These are phyloP conservation scores for Malaclemys terrapin DNA, from an alignment of 2,113 vertebrate species.

Conservation along the genomic window DNA sequence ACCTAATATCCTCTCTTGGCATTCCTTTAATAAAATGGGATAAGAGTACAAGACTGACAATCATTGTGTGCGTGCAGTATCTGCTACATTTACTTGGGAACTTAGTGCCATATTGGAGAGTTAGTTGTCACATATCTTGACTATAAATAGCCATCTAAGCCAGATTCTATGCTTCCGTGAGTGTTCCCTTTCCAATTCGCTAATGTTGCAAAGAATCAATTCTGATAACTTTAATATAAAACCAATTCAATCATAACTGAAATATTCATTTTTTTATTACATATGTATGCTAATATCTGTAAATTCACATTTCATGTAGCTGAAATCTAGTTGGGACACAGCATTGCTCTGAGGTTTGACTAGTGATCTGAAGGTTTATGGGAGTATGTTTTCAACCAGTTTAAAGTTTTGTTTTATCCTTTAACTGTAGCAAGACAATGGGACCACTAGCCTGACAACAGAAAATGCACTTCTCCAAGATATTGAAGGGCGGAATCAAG, in stretches of 20 bases:
- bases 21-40: not conserved
- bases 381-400: conserved; percentile 29
- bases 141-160: not conserved
- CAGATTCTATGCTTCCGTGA: not conserved
- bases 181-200: not conserved
- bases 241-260: not conserved
- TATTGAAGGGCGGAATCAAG: conserved; percentile 88
- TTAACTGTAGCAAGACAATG: conserved; percentile 85
- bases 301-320: not conserved
- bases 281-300: not conserved
- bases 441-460: conserved; percentile 81
- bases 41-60: not conserved
- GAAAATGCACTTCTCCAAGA: conserved; percentile 84
- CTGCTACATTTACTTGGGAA: not conserved
- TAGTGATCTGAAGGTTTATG: not conserved
- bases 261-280: not conserved
- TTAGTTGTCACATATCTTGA: not conserved
- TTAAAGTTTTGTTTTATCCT: conserved; percentile 53
- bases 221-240: not conserved
- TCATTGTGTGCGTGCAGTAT: not conserved
- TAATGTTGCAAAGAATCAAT: fast-evolving
- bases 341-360: not conserved
- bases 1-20: not conserved
- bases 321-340: not conserved
- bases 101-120: not conserved